phyloP scores from a whole-genome alignment of 1,140 invertebrate species.

The Bacillus rossius region DNA sequence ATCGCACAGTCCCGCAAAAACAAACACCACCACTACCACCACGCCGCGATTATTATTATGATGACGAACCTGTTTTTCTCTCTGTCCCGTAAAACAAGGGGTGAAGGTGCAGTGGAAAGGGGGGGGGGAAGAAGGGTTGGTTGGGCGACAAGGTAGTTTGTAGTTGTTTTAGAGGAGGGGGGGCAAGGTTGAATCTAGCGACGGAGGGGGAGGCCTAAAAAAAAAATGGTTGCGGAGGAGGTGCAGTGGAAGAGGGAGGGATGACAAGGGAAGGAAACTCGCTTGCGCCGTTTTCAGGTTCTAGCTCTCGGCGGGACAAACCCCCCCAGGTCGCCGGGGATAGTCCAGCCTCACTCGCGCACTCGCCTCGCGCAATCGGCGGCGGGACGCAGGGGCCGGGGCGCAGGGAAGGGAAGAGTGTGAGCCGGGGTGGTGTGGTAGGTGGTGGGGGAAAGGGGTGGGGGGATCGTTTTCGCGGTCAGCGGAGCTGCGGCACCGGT shows the following conservation, averaged over 20 bases:
- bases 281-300: too few relatives aligned
- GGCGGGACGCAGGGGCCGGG: neutral
- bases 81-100: neutral
- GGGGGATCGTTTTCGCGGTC: neutral
- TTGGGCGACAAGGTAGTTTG: neutral
- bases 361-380: neutral
- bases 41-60: neutral
- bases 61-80: slow-evolving; percentile 8
- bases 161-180: neutral
- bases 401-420: neutral
- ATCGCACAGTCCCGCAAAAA: neutral
- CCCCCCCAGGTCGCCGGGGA: neutral
- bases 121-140: neutral
- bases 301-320: too few relatives aligned
- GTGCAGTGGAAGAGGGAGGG: neutral
- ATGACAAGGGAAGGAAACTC: neutral
- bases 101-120: neutral
- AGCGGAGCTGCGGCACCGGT: neutral
- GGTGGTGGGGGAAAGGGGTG: neutral
- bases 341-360: neutral
- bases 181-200: neutral
- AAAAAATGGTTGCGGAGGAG: neutral
- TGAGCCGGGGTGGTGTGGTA: neutral
- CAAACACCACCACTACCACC: neutral
- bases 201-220: neutral